phyloP scores from a whole-genome alignment of 2,888 invertebrate genomes.

The Netelia virgata region DNA sequence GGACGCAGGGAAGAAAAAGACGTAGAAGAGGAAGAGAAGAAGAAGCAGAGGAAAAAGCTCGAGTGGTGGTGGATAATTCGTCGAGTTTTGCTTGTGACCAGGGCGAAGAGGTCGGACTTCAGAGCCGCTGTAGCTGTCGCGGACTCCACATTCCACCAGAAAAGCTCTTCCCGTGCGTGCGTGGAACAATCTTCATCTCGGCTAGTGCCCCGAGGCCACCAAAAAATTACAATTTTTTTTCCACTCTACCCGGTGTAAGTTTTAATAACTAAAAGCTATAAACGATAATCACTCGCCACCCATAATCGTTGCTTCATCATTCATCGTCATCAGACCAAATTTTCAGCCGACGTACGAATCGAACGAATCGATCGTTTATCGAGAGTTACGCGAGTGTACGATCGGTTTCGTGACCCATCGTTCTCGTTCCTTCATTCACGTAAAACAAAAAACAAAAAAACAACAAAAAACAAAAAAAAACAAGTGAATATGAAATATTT shows the following conservation, averaged over 20 bases:
- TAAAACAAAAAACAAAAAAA: too few relatives aligned
- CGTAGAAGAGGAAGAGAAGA: slow-evolving; percentile 9
- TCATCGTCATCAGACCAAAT: neutral
- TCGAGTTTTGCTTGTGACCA: slow-evolving; percentile 79
- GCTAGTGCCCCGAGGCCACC: slow-evolving; percentile 75
- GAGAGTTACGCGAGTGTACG: slow-evolving; percentile 36
- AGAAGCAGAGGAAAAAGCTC: slow-evolving; percentile 58
- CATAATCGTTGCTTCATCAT: slow-evolving; percentile 1
- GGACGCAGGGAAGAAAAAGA: slow-evolving; percentile 24
- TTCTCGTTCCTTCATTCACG: neutral
- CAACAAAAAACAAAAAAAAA: too few relatives aligned
- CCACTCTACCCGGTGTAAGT: slow-evolving; percentile 77
- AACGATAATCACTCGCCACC: neutral
- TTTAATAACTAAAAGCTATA: slow-evolving; percentile 16
- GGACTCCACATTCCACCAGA: slow-evolving; percentile 90
- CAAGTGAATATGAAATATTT: neutral
- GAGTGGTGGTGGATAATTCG: slow-evolving; percentile 71
- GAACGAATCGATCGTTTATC: neutral
- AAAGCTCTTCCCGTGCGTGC: slow-evolving; percentile 77
- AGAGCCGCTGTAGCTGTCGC: slow-evolving; percentile 90
- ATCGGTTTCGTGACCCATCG: neutral
- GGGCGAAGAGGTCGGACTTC: slow-evolving; percentile 81
- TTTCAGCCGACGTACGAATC: neutral
- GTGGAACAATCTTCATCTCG: slow-evolving; percentile 75
- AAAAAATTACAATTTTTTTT: slow-evolving; percentile 66